Evolutionary conservation across 2,888 invertebrate genomes (phyloP), one percentile per base, ranked within the genome.

Genomic region (Noctua janthe): DNA sequence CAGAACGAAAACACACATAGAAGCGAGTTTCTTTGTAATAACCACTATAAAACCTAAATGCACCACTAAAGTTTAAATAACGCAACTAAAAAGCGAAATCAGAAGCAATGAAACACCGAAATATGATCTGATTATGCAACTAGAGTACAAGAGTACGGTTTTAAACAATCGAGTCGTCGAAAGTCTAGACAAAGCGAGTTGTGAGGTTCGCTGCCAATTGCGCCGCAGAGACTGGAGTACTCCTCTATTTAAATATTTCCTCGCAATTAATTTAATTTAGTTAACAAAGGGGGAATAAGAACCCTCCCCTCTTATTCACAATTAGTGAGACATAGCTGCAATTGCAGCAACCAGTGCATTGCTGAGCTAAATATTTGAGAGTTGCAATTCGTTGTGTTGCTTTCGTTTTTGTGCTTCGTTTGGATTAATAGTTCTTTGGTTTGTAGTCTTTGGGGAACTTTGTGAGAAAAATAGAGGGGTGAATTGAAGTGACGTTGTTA

Each of bases 231-330:
- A 94, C 94, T 92, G 62, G 74, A 78, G 80, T 35, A 77, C 92
- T 93, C 76, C 78, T 93, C 93, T 93, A 94, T 96, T 96, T 95
- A 95, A 96, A 95, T 95, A 96, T 96, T 96, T 96, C 95, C 94
- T 94, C 91, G 92, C 95, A 95, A 96, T 96, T 95, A 95, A 95
- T 95, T 95, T 95, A 95, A 95, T 95, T 96, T 94, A 95, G 93
- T 94, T 95, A 95, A 95, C 95, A 95, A 95, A 95, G 92, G 94
- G 90, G 39, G 39, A 39, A 39, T 39, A 39, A 39, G 39, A 39
- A 39, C 39, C 39, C 39, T 39, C 39, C 5, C 39, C 39, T 39
- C 93, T 94, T 92, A 92, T 90, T 94, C 94, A 94, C 95, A 95
- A 95, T 95, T 95, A 95, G 94, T 94, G 92, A 94, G 94, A 94